Conservation (phyloP, 2,113 vertebrate species). For the Pycnonotus jocosus region DNA sequence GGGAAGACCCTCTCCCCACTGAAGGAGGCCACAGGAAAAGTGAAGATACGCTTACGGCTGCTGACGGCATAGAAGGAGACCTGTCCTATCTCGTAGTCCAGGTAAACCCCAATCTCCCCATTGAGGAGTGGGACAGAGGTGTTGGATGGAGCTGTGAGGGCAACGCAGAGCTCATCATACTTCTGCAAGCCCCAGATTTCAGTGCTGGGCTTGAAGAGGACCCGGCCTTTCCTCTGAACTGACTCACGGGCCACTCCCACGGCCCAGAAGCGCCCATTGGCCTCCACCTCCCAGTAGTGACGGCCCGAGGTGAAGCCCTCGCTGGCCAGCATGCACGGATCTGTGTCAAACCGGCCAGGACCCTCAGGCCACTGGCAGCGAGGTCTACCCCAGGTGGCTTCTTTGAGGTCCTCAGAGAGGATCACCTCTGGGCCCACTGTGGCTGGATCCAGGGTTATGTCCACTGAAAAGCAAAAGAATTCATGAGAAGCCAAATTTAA, state of each 20-base stretch:
- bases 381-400: conserved; percentile 1
- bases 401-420: conserved; percentile 13
- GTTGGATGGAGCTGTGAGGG: conserved; percentile 22
- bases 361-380: accelerated
- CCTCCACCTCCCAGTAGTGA: conserved; percentile 47
- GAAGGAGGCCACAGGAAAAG: conserved; percentile 4
- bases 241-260: conserved; percentile 22
- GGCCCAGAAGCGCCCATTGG: background rate
- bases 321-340: background rate
- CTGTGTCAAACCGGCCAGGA: background rate
- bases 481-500: background rate
- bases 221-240: background rate
- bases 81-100: conserved; percentile 6
- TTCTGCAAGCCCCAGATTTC: conserved; percentile 20
- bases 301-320: conserved; percentile 22
- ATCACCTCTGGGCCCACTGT: conserved; percentile 24
- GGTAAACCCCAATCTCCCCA: background rate
- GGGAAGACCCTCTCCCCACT: conserved; percentile 11
- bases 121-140: background rate
- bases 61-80: background rate
- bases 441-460: conserved; percentile 1
- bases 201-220: background rate
- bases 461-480: background rate
- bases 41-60: background rate
- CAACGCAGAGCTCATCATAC: conserved; percentile 2